Evolutionary conservation across 1,140 invertebrate genomes (phyloP).

Genomic region (Aphelenchoides avenae): DNA sequence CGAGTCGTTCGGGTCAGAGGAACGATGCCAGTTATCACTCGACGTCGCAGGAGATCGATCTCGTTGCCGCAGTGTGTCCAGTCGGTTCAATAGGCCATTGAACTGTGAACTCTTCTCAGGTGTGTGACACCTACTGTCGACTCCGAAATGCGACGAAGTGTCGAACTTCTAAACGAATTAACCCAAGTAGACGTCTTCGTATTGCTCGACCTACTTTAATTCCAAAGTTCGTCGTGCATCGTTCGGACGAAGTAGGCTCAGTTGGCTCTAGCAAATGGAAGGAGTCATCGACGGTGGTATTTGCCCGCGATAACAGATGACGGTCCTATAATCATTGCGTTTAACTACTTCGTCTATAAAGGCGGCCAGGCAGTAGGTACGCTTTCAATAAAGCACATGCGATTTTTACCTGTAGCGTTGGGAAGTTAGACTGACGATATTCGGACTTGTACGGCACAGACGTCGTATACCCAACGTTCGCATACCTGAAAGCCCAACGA

Average conservation of each 20-base stretch:
- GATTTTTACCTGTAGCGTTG: slow-evolving; percentile 45
- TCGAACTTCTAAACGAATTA: too few species aligned
- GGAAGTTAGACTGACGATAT: slow-evolving; percentile 56
- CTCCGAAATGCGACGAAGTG: too few species aligned
- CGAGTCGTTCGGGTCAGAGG: background rate
- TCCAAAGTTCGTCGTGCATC: too few species aligned
- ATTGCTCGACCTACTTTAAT: too few species aligned
- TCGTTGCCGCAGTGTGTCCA: slow-evolving; percentile 7
- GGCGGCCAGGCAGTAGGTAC: too few species aligned
- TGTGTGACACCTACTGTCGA: too few species aligned
- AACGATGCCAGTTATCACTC: background rate
- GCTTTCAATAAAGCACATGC: too few species aligned
- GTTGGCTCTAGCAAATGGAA: background rate
- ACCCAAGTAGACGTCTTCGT: too few species aligned
- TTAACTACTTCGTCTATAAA: too few species aligned
- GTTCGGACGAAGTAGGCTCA: background rate
- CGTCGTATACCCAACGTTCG: slow-evolving; percentile 54
- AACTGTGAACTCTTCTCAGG: too few species aligned
- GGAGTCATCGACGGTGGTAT: slow-evolving; percentile 1
- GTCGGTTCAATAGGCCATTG: background rate
- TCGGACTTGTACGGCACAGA: slow-evolving; percentile 48
- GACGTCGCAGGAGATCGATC: slow-evolving; percentile 1
- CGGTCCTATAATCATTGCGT: background rate
- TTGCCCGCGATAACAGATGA: background rate
- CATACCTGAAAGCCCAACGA: slow-evolving; percentile 50